phyloP scores from a whole-genome alignment of 2,113 vertebrate genomes.

The Pelobates fuscus region DNA sequence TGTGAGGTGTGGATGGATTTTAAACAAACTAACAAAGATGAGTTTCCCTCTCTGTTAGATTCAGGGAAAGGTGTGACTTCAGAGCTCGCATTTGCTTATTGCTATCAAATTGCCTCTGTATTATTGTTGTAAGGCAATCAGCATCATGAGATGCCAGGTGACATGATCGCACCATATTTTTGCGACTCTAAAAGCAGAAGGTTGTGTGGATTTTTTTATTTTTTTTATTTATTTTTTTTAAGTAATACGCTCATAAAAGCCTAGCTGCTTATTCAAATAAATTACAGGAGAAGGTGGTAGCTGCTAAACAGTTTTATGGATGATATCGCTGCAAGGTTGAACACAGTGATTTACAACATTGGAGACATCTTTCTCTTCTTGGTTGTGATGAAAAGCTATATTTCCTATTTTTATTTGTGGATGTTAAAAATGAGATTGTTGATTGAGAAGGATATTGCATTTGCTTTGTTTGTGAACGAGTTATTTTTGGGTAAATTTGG shows the following conservation, averaged over 20 bases:
- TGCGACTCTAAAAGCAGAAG: slow-evolving; percentile 63
- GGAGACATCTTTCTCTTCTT: not conserved
- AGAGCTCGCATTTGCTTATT: slow-evolving; percentile 72
- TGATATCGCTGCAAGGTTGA: slow-evolving; percentile 9
- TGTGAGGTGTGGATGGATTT: slow-evolving; percentile 75
- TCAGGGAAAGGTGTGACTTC: slow-evolving; percentile 70
- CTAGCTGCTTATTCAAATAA: slow-evolving; percentile 25
- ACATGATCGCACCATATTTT: slow-evolving; percentile 68
- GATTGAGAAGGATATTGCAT: not conserved
- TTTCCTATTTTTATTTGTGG: slow-evolving; percentile 12
- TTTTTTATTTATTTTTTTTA: no score
- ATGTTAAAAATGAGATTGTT: not conserved
- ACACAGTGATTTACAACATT: slow-evolving; percentile 15
- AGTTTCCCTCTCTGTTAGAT: slow-evolving; percentile 75
- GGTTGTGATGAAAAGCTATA: not conserved
- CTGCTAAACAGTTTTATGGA: slow-evolving; percentile 57
- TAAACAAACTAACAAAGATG: slow-evolving; percentile 68
- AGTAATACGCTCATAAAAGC: slow-evolving; percentile 61
- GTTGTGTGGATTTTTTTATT: slow-evolving; percentile 57
- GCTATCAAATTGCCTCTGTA: slow-evolving; percentile 65
- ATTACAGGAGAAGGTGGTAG: slow-evolving; percentile 12
- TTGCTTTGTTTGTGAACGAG: no score
- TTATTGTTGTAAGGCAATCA: slow-evolving; percentile 67
- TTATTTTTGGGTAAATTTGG: no score
- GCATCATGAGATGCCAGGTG: slow-evolving; percentile 63